A percentile compares a stretch with the other conserved stretches of the same genome.
phyloP scores from a whole-genome alignment of 2,888 invertebrate species.

The Cybosia mesomella region DNA sequence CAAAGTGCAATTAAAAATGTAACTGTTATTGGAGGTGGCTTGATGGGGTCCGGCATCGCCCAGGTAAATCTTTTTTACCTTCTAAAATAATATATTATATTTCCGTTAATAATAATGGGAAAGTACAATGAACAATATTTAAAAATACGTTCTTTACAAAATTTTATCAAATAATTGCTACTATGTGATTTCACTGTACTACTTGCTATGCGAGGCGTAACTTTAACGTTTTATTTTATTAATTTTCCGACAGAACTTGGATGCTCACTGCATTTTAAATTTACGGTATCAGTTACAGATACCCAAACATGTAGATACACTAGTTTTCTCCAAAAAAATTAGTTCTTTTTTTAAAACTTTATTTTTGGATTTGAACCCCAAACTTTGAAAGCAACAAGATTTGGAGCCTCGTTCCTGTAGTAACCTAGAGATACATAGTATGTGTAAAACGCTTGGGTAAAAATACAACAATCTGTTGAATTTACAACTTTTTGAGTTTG shows the following conservation, averaged over 20 bases:
- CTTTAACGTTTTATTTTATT: background rate
- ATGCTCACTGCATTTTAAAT: background rate
- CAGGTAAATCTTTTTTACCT: conserved; percentile 87
- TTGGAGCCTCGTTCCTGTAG: no score
- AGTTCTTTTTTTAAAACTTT: no score
- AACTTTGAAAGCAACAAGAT: no score
- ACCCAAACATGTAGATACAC: background rate
- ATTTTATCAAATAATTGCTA: background rate
- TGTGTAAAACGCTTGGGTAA: no score
- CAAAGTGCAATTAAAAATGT: conserved; percentile 91
- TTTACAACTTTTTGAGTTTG: background rate
- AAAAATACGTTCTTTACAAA: background rate
- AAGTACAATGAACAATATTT: background rate
- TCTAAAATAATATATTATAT: background rate
- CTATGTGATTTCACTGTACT: background rate
- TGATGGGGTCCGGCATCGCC: conserved; percentile 96
- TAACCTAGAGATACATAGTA: no score
- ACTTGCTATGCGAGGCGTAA: background rate
- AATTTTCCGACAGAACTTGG: background rate
- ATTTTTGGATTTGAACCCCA: no score
- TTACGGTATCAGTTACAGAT: background rate
- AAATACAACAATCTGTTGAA: background rate
- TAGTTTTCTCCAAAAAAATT: no score
- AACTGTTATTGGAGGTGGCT: conserved; percentile 94
- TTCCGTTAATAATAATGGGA: background rate